phyloP scores from a whole-genome alignment of 2,797 vertebrate genomes.

The Bufotes viridis region DNA sequence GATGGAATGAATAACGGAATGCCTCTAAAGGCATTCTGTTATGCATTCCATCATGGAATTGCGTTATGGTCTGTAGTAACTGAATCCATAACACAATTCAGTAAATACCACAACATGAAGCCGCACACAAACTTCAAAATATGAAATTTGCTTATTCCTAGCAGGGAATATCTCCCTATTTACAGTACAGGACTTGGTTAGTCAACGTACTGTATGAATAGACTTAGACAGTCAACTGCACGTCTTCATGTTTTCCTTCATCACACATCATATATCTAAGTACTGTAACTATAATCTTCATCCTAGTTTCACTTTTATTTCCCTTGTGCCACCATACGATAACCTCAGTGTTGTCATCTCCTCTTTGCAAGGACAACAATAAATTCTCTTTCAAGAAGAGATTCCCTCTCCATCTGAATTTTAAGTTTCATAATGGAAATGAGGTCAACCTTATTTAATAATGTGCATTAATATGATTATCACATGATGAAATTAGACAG shows the following conservation, averaged over 20 bases:
- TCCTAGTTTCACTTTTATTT: conserved; percentile 34
- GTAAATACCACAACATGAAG: too few species aligned
- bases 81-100: too few species aligned
- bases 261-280: neutral
- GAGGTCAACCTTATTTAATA: conserved; percentile 46
- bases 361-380: conserved; percentile 49
- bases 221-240: neutral
- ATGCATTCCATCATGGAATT: too few species aligned
- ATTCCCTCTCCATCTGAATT: conserved; percentile 30
- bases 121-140: too few species aligned
- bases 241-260: neutral
- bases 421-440: conserved; percentile 52
- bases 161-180: too few species aligned
- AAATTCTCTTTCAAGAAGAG: conserved; percentile 50
- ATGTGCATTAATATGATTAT: conserved; percentile 41
- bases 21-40: too few species aligned
- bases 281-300: conserved; percentile 13
- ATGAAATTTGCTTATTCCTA: too few species aligned
- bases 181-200: too few species aligned
- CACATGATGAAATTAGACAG: conserved; percentile 35
- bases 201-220: neutral
- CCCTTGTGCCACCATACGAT: neutral
- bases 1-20: too few species aligned
- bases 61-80: too few species aligned
- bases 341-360: conserved; percentile 46